Percentiles rank a stretch among this genome's conserved stretches.
These are phyloP conservation scores for Malacosoma neustria DNA, from an alignment of 2,888 invertebrate genomes.

Conservation along the genomic window DNA sequence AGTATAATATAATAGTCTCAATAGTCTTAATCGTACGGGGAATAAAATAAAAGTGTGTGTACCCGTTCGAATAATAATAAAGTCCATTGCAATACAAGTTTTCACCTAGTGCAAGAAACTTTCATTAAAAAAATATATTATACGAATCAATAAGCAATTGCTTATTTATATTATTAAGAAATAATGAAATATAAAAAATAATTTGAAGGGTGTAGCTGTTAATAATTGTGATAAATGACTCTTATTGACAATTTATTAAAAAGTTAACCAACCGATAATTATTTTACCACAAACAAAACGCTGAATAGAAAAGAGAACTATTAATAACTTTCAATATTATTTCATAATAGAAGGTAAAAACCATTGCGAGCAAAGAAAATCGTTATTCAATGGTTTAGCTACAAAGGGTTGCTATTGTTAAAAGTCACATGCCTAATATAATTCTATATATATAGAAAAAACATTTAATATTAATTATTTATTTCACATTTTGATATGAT, in stretches of 20 bases:
- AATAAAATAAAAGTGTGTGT: too few relatives aligned
- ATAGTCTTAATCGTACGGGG: too few relatives aligned
- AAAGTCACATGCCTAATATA: neutral
- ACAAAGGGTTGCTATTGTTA: neutral
- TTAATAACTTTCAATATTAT: constrained; percentile 3
- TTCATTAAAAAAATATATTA: too few relatives aligned
- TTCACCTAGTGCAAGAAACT: too few relatives aligned
- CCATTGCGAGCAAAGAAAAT: constrained; percentile 4
- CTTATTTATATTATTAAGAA: neutral
- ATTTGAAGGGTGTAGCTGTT: neutral
- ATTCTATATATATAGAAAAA: too few relatives aligned
- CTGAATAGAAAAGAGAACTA: neutral
- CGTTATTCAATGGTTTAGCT: neutral
- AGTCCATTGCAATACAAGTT: too few relatives aligned
- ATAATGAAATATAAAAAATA: neutral
- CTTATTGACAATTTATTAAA: constrained; percentile 4
- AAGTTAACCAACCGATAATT: neutral
- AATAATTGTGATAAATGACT: neutral
- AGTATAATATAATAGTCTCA: too few relatives aligned
- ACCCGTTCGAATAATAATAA: too few relatives aligned
- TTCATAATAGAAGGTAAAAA: constrained; percentile 8
- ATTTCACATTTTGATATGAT: too few relatives aligned
- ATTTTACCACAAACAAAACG: neutral
- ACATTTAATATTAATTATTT: too few relatives aligned
- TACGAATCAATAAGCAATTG: too few relatives aligned